These are phyloP conservation scores for Nasonia longicornis DNA, from an alignment of 1,140 invertebrate species.

Conservation along the genomic window DNA sequence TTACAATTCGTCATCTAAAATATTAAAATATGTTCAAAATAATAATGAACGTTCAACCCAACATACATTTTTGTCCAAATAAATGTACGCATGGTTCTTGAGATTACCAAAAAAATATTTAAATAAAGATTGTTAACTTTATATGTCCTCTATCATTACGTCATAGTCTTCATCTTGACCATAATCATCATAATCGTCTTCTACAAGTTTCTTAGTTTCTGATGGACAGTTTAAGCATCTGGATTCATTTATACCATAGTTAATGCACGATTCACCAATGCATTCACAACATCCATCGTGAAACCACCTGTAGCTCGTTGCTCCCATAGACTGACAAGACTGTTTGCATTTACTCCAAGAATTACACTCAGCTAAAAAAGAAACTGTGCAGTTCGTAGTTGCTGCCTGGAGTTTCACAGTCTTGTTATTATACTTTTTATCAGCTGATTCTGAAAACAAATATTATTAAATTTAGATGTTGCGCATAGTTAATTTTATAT, in stretches of 20 bases:
- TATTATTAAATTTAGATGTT: neutral
- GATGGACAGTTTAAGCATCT: slow-evolving; percentile 64
- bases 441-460: slow-evolving; percentile 4
- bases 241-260: slow-evolving; percentile 90
- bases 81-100: too few relatives aligned
- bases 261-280: slow-evolving; percentile 86
- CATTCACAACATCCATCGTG: slow-evolving; percentile 95
- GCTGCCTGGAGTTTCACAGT: slow-evolving; percentile 68
- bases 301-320: slow-evolving; percentile 85
- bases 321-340: slow-evolving; percentile 81
- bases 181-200: slow-evolving; percentile 54
- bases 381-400: slow-evolving; percentile 88
- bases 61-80: too few relatives aligned
- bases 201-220: slow-evolving; percentile 42
- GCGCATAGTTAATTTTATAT: too few relatives aligned
- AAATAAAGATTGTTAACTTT: neutral
- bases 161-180: slow-evolving; percentile 54
- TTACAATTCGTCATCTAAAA: too few relatives aligned
- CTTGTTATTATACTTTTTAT: neutral
- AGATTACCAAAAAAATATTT: neutral
- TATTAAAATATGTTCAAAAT: too few relatives aligned
- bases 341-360: slow-evolving; percentile 86
- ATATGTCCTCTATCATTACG: neutral
- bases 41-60: too few relatives aligned
- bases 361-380: slow-evolving; percentile 88